These are phyloP conservation scores for Nasonia oneida DNA, from an alignment of 2,888 invertebrate species.

Conservation along the genomic window DNA sequence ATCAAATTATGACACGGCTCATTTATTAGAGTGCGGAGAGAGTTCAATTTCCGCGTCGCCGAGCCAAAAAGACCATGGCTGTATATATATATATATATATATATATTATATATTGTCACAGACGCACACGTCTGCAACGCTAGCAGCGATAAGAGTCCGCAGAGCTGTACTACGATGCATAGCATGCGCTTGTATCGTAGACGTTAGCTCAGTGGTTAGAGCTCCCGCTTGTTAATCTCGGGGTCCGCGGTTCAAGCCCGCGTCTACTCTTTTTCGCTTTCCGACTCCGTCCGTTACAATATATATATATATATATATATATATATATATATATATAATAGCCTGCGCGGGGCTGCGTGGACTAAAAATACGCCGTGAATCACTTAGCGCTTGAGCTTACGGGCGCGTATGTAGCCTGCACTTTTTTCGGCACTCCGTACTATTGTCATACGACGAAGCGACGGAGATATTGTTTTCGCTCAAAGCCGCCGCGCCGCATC, in stretches of 20 bases:
- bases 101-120: no score
- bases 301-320: no score
- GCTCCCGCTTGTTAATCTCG: no score
- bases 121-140: no score
- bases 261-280: no score
- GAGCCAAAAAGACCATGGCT: background rate
- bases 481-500: background rate
- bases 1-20: slow-evolving; percentile 70
- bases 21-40: slow-evolving; percentile 59
- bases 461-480: slow-evolving; percentile 1
- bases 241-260: no score
- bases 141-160: no score
- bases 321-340: background rate
- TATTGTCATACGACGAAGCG: slow-evolving; percentile 1
- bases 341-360: background rate
- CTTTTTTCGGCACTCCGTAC: background rate
- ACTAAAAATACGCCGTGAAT: slow-evolving; percentile 1
- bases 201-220: no score
- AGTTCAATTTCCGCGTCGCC: slow-evolving; percentile 16
- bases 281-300: no score
- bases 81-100: background rate
- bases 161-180: no score
- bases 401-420: background rate
- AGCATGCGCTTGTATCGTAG: no score
- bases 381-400: background rate